Base-by-base conservation (phyloP, 2,888 invertebrate species). In the Pristionchus mayeri region DNA sequence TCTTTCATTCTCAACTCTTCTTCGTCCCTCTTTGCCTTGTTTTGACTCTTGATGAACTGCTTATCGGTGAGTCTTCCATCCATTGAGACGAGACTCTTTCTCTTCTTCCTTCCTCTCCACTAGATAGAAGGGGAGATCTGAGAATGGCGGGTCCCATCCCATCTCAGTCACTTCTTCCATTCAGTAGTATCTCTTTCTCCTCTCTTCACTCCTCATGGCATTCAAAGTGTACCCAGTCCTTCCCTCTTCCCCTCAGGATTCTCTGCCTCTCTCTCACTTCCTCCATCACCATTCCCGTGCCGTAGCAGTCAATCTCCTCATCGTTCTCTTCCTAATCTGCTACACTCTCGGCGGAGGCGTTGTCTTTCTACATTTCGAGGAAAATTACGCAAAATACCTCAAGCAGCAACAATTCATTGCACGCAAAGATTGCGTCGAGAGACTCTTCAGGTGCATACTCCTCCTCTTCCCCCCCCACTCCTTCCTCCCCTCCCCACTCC, bases 391-490 rank as follows among this genome's bases (percentile, higher is more conserved):
- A 13, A 34, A 34, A 40, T 40, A 37, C n/a, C 16, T 75, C 40
- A 37, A 44, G 21, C 16, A 50, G 63, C 63, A 40, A 21, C n/a
- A 54, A n/a, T 27, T 44, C 4, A 13, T 27, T 24, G 71, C 24
- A 57, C 30, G 24, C 85, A 85, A 63, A 40, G 78, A 60, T 27
- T 88, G 88, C 63, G 82, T 88, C 27, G 78, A 81, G 71, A 52
- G 85, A n/a, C 54, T 87, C n/a, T 76, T 71, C 27, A 80, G 57
- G 87, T 87, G 21, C 18, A 2, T 34, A n/a, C n/a, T n/a, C n/a
- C n/a, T n/a, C n/a, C n/a, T n/a, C n/a, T n/a, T n/a, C n/a, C n/a
- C n/a, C n/a, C n/a, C n/a, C n/a, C n/a, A n/a, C n/a, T n/a, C n/a
- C n/a, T n/a, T n/a, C n/a, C n/a, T n/a, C n/a, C n/a, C n/a, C n/a